These are phyloP conservation scores for Pangasianodon gigas DNA, from an alignment of 2,113 vertebrate genomes.

Conservation along the genomic window DNA sequence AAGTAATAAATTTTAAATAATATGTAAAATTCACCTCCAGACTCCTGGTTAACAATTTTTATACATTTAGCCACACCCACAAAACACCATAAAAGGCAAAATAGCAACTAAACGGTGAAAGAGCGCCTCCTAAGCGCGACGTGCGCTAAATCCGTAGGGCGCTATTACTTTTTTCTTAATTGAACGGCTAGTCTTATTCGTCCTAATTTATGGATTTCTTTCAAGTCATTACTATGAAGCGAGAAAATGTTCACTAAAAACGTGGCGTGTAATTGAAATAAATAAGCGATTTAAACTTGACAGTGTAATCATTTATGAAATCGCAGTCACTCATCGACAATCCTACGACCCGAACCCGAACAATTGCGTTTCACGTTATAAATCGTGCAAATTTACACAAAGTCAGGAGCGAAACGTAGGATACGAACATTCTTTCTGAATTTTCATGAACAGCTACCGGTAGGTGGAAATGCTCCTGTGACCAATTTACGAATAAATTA, in stretches of 20 bases:
- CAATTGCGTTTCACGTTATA: not conserved
- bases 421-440: not conserved
- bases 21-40: not conserved
- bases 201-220: no score
- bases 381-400: not conserved
- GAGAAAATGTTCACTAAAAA: not conserved
- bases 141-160: not conserved
- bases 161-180: not conserved
- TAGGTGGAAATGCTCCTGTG: no score
- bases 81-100: not conserved
- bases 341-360: not conserved
- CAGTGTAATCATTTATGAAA: not conserved
- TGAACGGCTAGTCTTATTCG: not conserved
- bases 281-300: not conserved
- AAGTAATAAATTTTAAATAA: not conserved
- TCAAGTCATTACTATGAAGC: not conserved
- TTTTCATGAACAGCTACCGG: no score
- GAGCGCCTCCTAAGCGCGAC: not conserved
- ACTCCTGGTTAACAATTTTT: not conserved
- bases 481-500: no score
- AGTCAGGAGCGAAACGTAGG: not conserved
- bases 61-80: not conserved
- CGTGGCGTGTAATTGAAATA: no score
- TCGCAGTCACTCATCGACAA: no score
- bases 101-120: no score